phyloP scores from a whole-genome alignment of 2,797 vertebrate species.

The Chiloscyllium punctatum region DNA sequence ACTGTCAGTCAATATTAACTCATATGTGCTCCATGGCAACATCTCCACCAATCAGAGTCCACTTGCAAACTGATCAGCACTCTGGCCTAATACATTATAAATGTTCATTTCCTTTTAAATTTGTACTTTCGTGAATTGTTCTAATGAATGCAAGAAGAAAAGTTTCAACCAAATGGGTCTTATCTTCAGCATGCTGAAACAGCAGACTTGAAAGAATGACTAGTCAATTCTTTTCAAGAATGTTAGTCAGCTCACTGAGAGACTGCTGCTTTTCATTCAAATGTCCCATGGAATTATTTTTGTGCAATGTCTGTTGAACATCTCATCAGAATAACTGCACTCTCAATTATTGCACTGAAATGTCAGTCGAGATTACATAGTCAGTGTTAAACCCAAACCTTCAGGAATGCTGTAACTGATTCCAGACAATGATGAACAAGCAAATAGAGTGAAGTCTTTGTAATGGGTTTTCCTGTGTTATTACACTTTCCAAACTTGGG shows the following conservation, averaged over 20 bases:
- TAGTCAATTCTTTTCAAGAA: not conserved
- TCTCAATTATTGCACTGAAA: not conserved
- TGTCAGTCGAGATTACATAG: not conserved
- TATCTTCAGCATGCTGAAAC: too few species aligned
- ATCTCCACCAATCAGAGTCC: too few species aligned
- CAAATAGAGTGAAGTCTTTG: not conserved
- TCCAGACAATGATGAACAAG: not conserved
- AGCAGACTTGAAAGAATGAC: not conserved
- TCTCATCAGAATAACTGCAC: not conserved
- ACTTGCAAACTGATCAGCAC: too few species aligned
- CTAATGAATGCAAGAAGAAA: too few species aligned
- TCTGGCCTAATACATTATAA: too few species aligned
- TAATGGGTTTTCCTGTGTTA: not conserved
- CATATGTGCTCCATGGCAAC: too few species aligned
- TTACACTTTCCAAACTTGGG: too few species aligned
- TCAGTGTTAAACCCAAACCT: not conserved
- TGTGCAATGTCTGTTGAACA: not conserved
- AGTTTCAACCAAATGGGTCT: too few species aligned
- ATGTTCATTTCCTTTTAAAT: too few species aligned
- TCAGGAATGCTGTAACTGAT: not conserved
- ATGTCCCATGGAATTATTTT: not conserved
- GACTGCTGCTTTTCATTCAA: not conserved
- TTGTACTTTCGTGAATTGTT: too few species aligned
- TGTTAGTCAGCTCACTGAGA: not conserved
- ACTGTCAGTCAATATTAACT: too few species aligned